Evolutionary conservation across 2,888 invertebrate genomes (phyloP), one percentile per base, ranked within the genome.

Genomic region (Amorpha juglandis): DNA sequence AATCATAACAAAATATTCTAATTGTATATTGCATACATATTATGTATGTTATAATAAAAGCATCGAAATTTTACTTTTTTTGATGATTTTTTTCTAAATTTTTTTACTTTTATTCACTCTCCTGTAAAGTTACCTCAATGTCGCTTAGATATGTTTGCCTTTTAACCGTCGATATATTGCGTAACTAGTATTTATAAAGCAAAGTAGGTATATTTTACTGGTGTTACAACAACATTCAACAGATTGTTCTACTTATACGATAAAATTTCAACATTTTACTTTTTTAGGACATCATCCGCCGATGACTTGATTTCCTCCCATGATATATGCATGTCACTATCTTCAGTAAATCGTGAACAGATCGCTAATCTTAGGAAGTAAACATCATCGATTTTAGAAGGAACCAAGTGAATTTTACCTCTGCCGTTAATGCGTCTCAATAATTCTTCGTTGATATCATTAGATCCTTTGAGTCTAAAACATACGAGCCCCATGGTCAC

Each of bases 401-500:
- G 98, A 16, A 98, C 98, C 80, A 99, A 94, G 84, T 99, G 98
- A 71, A 99, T 98, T 74, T 97, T 96, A 6, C 98, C 98, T 65
- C 97, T 95, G 0, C 97, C 97, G 84, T 99, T 99, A 68, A 99
- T 97, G 66, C 95, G 95, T 81, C 97, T 97, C 70, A 98, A 87
- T 0, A 99, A 90, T 3, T 94, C 92, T 84, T 99, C 98, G 80
- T 97, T 99, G 2, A 95, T 76, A 71, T 97, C 97, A 83, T 99
- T 98, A 0, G 94, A 90, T 9, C 96, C 97, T 94, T 98, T 99
- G 14, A 99, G 88, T 75, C 98, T 95, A 93, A 99, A 99, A 91
- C 99, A 99, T 45, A 99, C 99, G 16, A 99, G 94, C 0, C 99
- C 99, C 95, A 99, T 95, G n/a, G 96, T 94, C 7, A 98, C 98